Conservation (phyloP, 1,140 invertebrate species). For the Bombus cullumanus region DNA sequence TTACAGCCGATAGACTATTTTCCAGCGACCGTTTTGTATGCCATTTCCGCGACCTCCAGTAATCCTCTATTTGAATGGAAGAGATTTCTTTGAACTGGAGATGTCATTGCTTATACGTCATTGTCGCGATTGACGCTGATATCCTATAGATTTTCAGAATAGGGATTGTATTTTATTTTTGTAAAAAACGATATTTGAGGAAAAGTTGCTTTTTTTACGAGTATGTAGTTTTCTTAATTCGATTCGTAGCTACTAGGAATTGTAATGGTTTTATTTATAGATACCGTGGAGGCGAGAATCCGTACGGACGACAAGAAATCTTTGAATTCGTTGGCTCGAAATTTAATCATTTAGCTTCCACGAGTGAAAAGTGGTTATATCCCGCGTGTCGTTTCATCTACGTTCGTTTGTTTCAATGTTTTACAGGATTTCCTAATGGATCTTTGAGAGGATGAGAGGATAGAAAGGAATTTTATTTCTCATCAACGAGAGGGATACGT, state of each 20-base stretch:
- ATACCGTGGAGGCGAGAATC: neutral
- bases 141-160: neutral
- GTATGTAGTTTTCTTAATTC: neutral
- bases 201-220: neutral
- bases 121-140: neutral
- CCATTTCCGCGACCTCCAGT: neutral
- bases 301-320: too few species aligned
- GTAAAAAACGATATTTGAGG: neutral
- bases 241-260: neutral
- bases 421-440: neutral
- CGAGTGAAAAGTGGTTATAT: neutral
- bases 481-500: neutral
- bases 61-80: neutral
- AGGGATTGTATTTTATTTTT: neutral
- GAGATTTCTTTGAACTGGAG: neutral
- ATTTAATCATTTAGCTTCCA: too few species aligned
- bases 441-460: neutral
- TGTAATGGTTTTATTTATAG: neutral
- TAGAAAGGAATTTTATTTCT: neutral
- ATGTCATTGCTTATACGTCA: neutral
- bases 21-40: neutral
- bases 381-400: neutral
- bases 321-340: too few species aligned
- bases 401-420: neutral
- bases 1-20: neutral